Evolutionary conservation across 2,113 vertebrate species (phyloP).

Genomic region (Platysternon megacephalum): DNA sequence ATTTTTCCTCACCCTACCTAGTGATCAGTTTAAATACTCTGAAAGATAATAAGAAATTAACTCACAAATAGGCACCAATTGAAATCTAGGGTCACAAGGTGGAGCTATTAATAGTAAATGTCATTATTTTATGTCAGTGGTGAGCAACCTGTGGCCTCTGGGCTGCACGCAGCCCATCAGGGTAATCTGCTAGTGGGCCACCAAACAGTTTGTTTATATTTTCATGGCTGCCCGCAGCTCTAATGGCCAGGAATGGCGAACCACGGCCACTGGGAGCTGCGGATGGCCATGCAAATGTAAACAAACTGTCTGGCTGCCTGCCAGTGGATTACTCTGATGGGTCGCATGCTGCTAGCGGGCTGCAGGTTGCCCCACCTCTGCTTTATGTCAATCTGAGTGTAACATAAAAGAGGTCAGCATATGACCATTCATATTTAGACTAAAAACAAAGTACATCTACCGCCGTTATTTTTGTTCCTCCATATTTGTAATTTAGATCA

Average conservation of each 20-base stretch:
- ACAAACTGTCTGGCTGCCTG: too few species aligned
- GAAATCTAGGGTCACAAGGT: not conserved
- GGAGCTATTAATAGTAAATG: not conserved
- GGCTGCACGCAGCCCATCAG: too few species aligned
- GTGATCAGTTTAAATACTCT: not conserved
- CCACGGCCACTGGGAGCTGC: too few species aligned
- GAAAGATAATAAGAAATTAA: not conserved
- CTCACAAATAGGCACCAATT: not conserved
- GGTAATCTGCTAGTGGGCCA: too few species aligned
- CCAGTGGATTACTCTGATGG: too few species aligned
- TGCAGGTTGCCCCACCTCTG: too few species aligned
- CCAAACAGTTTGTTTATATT: too few species aligned
- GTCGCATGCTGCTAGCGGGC: too few species aligned
- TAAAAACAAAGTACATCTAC: not conserved
- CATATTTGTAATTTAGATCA: not conserved
- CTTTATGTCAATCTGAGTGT: not conserved
- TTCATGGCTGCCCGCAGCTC: too few species aligned
- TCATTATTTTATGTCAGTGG: not conserved
- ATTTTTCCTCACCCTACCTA: not conserved
- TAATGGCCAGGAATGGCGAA: too few species aligned
- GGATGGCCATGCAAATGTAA: too few species aligned
- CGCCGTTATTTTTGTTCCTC: not conserved
- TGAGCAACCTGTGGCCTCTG: too few species aligned
- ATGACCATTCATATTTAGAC: not conserved
- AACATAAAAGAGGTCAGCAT: not conserved